A percentile compares a stretch with the other conserved stretches of the same genome.
Evolutionary conservation across 2,888 invertebrate species (phyloP).

Genomic region (Gonocerus acuteangulatus): DNA sequence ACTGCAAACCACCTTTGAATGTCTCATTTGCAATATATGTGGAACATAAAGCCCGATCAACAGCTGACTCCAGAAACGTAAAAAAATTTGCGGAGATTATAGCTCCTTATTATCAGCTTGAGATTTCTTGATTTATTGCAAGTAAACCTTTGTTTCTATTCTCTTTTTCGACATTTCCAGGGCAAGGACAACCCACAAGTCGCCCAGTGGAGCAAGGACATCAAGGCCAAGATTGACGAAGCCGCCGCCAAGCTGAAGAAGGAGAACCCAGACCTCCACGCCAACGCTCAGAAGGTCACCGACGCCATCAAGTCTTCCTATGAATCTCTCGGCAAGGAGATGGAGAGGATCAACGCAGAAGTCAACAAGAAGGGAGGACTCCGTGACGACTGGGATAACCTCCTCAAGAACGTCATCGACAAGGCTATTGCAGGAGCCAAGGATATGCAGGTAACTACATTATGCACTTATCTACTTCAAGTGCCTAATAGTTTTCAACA

Average conservation of each 20-base stretch:
- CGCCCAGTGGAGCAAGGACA: constrained; percentile 13
- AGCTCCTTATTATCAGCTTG: no score
- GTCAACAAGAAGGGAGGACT: constrained; percentile 33
- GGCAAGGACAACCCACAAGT: constrained; percentile 30
- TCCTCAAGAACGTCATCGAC: constrained; percentile 31
- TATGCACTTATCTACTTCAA: no score
- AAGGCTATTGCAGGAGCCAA: constrained; percentile 22
- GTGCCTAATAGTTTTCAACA: no score
- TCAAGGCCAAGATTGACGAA: constrained; percentile 29
- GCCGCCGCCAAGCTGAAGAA: constrained; percentile 30
- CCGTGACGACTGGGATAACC: constrained; percentile 29
- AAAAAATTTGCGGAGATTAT: no score
- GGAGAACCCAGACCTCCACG: constrained; percentile 32
- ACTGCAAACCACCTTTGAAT: no score
- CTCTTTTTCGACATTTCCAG: no score
- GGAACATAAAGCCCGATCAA: no score
- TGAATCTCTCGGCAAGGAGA: constrained; percentile 27
- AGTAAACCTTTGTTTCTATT: no score
- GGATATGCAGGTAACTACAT: constrained; percentile 24
- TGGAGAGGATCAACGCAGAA: constrained; percentile 30
- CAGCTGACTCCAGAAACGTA: no score
- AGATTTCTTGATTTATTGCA: no score
- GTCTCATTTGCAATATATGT: no score
- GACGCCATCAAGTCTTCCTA: constrained; percentile 27
- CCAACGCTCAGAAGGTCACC: constrained; percentile 31